Base-by-base conservation (phyloP, 2,888 invertebrate genomes). In the Tupiocoris notatus region DNA sequence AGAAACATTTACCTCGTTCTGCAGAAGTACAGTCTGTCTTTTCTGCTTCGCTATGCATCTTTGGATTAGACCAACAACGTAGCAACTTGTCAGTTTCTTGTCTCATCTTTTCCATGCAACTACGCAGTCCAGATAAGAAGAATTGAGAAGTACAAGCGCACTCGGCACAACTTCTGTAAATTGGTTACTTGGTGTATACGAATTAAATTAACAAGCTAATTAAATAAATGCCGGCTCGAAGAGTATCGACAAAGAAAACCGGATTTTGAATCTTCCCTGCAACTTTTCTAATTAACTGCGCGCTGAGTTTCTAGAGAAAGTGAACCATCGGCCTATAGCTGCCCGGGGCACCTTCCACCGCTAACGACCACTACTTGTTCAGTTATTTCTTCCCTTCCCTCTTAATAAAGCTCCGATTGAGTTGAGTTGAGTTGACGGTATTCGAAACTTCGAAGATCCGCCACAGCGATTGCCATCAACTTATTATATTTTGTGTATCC, bases 211-310 rank as follows among this genome's bases (percentile, higher is more conserved):
- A 54, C 62, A 54, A 73, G 62, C 73, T 73, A 59, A 70, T 70
- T 70, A 73, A 71, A 73, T 62, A 62, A 62, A 73, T 73, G 24
- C 61, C 58, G n/a, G 59, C 59, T n/a, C n/a, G 39, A 21, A 62
- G 57, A 63, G 73, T 63, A 73, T 73, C 73, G 73, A 54, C 54
- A 62, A 63, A 62, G 63, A 63, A 73, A 73, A 62, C 73, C 21
- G 21, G 39, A 39, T 39, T 73, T 62, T 21, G 73, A 63, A 73
- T 73, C 73, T 57, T 71, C 62, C 63, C 20, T 25, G 25, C 54
- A 73, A 73, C 73, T 73, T 73, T 73, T 73, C 62, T 73, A 73
- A 73, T 73, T 73, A 73, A 73, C 61, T 73, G 62, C 73, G 54
- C 39, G 39, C 39, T 7, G 39, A 39, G 39, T 39, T n/a, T 39